Evolutionary conservation across 1,140 invertebrate genomes (phyloP), one percentile per base, ranked within the genome.

Genomic region (Lysiphlebus fabarum): DNA sequence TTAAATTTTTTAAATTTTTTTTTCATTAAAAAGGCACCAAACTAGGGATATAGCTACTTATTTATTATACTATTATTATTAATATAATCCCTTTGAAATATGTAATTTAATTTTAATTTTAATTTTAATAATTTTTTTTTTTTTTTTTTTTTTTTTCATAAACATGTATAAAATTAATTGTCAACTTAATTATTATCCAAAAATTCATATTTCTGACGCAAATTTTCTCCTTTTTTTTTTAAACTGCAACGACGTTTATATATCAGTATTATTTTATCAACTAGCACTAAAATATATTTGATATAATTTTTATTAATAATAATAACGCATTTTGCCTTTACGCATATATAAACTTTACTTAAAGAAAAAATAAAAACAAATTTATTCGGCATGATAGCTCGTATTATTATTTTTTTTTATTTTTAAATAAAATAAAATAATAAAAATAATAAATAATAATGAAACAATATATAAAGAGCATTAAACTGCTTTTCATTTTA

Each of bases 221-320:
- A 70, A 61, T 63, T 62, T 61, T 61, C 42, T 34, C 14, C 44
- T 43, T 56, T 12, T 33, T 54, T 55, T 40, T 58, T 62, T 47
- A 67, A 76, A 77, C 71, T 77, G 76, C 74, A 77, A 79, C 75
- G 74, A 77, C 69, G 68, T 75, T 77, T 75, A 73, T 75, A 72
- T 75, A 76, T 68, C 68, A 67, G 64, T 66, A 65, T 49, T 49
- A 49, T 34, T 49, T 70, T 76, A 78, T 70, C 72, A 77, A 78
- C 76, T 78, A 78, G 70, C 70, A 58, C 76, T 78, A 77, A 78
- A 78, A 78, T 77, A 78, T 78, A 77, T 73, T 76, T 70, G 67
- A 73, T 76, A 78, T 78, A 77, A 77, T 71, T 74, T 77, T 70
- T 77, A 70, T 76, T 76, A 75, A 73, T 26, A 26, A 17, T n/a